Evolutionary conservation across 2,113 vertebrate genomes (phyloP), one percentile per base, ranked within the genome.

Genomic region (Mola mola): DNA sequence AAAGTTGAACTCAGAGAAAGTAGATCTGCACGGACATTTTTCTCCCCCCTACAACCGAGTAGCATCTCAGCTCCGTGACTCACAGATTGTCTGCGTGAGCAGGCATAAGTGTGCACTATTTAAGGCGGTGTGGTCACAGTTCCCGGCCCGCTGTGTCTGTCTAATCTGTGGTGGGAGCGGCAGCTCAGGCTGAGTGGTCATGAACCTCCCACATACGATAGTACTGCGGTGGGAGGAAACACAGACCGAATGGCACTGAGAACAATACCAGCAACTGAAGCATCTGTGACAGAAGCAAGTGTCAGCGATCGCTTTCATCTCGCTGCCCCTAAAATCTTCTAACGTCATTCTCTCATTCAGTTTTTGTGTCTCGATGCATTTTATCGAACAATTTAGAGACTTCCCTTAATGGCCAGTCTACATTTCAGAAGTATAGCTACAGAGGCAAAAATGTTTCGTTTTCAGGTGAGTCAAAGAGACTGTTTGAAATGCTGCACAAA

Each of bases 31-130:
- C n/a, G n/a, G n/a, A n/a, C n/a, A n/a, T 72, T 77, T 71, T 40
- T 52, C 48, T 70, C 36, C 25, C 20, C 8, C 1, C 59, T 38
- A 24, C 15, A 3, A 15, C n/a, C 13, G 47, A 52, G 61, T 38
- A 17, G 33, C 13, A 41, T 63, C 34, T 48, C 16, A n/a, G 22
- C 36, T 43, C 19, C 7, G 43, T 70, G 79, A 82, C 62, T 79
- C 73, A 82, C 56, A 20, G 44, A 48, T 58, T 21, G 20, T 66
- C 33, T 66, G 58, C 68, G 67, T 82, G 81, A 69, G 64, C 43
- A 17, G 43, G 71, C 58, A 72, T 81, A 64, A 38, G 46, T 68
- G 50, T 60, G 63, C 50, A 46, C 70, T 81, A 71, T 84, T 83
- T 69, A 50, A 55, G 66, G 67, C 2, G 13, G 34, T 24, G 6